phyloP scores from a whole-genome alignment of 2,113 vertebrate genomes.

The Myrmecophaga tridactyla region DNA sequence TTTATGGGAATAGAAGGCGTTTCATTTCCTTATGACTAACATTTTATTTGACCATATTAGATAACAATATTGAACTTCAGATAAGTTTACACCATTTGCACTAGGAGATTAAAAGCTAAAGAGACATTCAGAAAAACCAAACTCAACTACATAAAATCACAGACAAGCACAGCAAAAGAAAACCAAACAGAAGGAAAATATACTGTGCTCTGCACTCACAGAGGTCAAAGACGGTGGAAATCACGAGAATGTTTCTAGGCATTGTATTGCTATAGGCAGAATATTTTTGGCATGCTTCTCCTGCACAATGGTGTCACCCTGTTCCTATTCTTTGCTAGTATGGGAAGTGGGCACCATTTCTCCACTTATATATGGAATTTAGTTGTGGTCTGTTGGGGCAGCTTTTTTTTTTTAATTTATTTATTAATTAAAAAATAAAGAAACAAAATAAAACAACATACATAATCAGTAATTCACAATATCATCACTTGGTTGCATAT shows the following conservation, averaged over 20 bases:
- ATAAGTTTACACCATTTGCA: constrained; percentile 24
- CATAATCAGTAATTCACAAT: no score
- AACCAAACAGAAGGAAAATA: neutral
- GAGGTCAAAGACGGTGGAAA: neutral
- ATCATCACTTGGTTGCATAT: no score
- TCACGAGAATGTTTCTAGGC: neutral
- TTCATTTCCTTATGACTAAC: constrained; percentile 51
- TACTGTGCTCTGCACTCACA: neutral
- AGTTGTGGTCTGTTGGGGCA: neutral
- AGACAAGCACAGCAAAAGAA: neutral
- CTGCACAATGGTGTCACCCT: neutral
- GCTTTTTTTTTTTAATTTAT: no score
- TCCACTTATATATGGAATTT: neutral
- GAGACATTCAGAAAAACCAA: neutral
- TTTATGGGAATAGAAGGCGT: constrained; percentile 47
- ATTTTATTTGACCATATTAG: constrained; percentile 4
- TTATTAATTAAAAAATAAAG: no score
- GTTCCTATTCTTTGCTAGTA: neutral
- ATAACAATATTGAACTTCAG: constrained; percentile 30
- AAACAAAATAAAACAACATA: no score
- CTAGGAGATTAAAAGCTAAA: neutral
- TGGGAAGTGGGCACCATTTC: neutral
- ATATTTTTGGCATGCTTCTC: neutral
- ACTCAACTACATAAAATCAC: neutral
- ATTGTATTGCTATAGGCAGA: neutral